Base-by-base conservation (phyloP, 1,140 invertebrate genomes). In the Philaenus spumarius region DNA sequence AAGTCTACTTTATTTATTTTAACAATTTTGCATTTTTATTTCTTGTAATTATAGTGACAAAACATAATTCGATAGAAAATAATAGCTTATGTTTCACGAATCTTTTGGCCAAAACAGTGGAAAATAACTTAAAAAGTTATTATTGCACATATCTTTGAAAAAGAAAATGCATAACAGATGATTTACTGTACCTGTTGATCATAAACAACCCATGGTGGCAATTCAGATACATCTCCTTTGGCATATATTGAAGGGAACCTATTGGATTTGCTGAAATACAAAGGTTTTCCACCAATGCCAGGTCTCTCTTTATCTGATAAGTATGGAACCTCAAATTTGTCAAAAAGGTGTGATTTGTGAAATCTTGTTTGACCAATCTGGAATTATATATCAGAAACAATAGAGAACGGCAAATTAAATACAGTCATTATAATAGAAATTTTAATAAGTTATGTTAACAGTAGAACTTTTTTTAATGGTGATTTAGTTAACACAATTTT, bases 141-240 rank as follows among this genome's bases (percentile, higher is more conserved):
- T n/a, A n/a, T n/a, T n/a, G n/a, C n/a, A n/a, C n/a, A n/a, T n/a
- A n/a, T n/a, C n/a, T n/a, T n/a, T n/a, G n/a, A n/a, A n/a, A n/a
- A n/a, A n/a, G n/a, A n/a, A n/a, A n/a, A n/a, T n/a, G n/a, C n/a
- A n/a, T n/a, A n/a, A n/a, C n/a, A n/a, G n/a, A n/a, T n/a, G n/a
- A n/a, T n/a, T n/a, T n/a, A n/a, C n/a, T n/a, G n/a, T 68, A 87
- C 88, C 74, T 94, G 81, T 74, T 90, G 88, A 69, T 95, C 90
- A 72, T 86, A 93, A 40, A 85, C 82, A 24, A 95, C 76, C 92
- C 92, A 95, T 0, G 86, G 74, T 1, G 91, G 91, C 37, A 86
- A 65, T 63, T 85, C 83, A 1, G 79, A 76, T 1, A 79, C 81
- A 65, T 86, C 81, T 53, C 86, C 83, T 22, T 79, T 75, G 1